Evolutionary conservation across 1,140 invertebrate species (phyloP).

Genomic region (Andrena cerasifolii): DNA sequence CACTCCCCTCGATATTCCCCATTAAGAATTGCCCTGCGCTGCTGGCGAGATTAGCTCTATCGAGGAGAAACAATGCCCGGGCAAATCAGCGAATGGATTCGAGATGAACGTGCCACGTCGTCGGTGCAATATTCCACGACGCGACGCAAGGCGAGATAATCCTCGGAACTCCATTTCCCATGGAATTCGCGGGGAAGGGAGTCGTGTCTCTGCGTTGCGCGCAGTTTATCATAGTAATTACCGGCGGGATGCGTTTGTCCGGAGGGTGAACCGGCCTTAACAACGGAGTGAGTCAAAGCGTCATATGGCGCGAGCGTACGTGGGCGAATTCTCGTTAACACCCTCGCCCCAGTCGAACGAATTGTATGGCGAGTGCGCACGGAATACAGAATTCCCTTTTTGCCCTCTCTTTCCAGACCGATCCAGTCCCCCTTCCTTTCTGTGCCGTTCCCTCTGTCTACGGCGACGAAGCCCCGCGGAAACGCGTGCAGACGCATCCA

Average conservation of each 20-base stretch:
- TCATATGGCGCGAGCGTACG: constrained; percentile 72
- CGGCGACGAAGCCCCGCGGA: not conserved
- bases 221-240: constrained; percentile 78
- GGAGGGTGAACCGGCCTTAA: constrained; percentile 64
- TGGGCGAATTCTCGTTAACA: constrained; percentile 75
- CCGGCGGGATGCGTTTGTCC: constrained; percentile 63
- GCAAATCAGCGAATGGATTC: too few relatives aligned
- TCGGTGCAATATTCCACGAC: too few relatives aligned
- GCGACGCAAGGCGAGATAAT: constrained; percentile 15
- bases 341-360: constrained; percentile 68
- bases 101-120: too few relatives aligned
- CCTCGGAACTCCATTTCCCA: constrained; percentile 22
- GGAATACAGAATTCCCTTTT: constrained; percentile 63
- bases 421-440: not conserved
- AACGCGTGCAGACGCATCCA: constrained; percentile 6
- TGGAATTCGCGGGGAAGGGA: constrained; percentile 50
- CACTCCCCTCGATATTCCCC: too few relatives aligned
- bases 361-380: constrained; percentile 64
- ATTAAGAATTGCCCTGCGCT: too few relatives aligned
- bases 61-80: too few relatives aligned
- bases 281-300: constrained; percentile 68
- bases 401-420: constrained; percentile 3
- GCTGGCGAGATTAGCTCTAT: too few relatives aligned
- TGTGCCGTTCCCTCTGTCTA: constrained; percentile 14
- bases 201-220: constrained; percentile 47